These are phyloP conservation scores for Echinarachnius parma DNA, from an alignment of 53 echinoderm and acorn worm genomes.

Conservation along the genomic window DNA sequence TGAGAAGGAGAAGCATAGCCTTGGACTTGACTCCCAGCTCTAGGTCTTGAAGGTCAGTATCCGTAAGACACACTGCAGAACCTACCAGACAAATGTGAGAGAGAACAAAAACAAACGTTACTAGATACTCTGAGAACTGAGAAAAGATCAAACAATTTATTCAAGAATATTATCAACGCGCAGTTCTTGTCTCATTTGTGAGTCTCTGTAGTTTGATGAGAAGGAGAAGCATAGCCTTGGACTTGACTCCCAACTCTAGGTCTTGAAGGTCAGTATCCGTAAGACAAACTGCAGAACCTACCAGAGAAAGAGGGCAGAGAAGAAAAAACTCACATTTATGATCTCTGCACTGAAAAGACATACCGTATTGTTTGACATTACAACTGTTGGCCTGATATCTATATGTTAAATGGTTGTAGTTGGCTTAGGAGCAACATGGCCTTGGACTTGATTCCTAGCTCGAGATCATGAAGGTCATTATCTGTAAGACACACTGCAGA, in stretches of 20 bases:
- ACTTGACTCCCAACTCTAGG: slow-evolving; percentile 6
- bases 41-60: slow-evolving; percentile 10
- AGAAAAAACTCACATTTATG: too few species aligned
- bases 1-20: slow-evolving; percentile 37
- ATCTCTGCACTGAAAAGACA: too few species aligned
- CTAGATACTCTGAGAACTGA: too few species aligned
- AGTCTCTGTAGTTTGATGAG: slow-evolving; percentile 23
- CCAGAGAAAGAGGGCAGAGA: not conserved
- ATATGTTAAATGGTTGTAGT: not conserved
- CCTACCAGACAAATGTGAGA: not conserved
- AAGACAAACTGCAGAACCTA: slow-evolving; percentile 16
- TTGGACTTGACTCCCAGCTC: slow-evolving; percentile 23
- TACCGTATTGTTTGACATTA: not conserved
- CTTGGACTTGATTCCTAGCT: slow-evolving; percentile 27
- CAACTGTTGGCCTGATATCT: not conserved
- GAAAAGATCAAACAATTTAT: too few species aligned
- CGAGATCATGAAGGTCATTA: slow-evolving; percentile 5
- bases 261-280: slow-evolving; percentile 21
- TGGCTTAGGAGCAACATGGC: slow-evolving; percentile 34
- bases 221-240: slow-evolving; percentile 41
- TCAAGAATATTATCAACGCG: not conserved
- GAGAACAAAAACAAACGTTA: too few species aligned
- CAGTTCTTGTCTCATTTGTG: not conserved
- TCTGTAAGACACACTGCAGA: slow-evolving; percentile 18
- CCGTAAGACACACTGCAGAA: slow-evolving; percentile 12